Evolutionary conservation across 1,140 invertebrate genomes (phyloP).

Genomic region (Phymorhynchus buccinoides): DNA sequence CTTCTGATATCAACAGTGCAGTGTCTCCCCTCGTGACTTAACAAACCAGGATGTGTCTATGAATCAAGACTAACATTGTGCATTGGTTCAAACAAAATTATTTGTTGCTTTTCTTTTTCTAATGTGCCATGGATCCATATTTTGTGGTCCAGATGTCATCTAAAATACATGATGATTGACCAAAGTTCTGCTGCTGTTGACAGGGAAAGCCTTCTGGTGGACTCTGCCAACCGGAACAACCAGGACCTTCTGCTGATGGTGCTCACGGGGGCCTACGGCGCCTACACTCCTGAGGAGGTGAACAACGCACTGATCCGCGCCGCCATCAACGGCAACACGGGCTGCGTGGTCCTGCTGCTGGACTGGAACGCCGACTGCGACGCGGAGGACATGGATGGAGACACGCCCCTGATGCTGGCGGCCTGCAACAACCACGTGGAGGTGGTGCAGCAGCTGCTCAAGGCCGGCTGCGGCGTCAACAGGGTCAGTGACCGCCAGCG

Average conservation of each 20-base stretch:
- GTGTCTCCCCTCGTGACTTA: no score
- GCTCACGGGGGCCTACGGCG: constrained; percentile 38
- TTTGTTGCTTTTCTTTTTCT: no score
- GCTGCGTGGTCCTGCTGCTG: constrained; percentile 36
- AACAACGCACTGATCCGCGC: constrained; percentile 33
- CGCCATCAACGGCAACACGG: constrained; percentile 36
- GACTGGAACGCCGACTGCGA: constrained; percentile 36
- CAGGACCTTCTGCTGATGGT: constrained; percentile 34
- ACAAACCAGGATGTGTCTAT: no score
- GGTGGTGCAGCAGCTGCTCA: constrained; percentile 35
- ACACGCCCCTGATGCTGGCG: constrained; percentile 48
- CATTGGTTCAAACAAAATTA: no score
- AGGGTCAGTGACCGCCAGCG: constrained; percentile 28
- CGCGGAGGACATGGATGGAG: constrained; percentile 42
- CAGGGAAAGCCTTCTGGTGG: constrained; percentile 35
- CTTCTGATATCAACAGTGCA: no score
- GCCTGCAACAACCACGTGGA: constrained; percentile 39
- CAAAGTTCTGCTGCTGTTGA: neutral
- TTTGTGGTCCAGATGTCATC: neutral
- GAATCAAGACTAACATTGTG: no score
- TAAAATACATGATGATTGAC: neutral
- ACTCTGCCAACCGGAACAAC: constrained; percentile 40
- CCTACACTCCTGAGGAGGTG: constrained; percentile 30
- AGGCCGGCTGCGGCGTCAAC: constrained; percentile 30
- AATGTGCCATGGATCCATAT: neutral